phyloP scores from a whole-genome alignment of 2,888 invertebrate species.

The Neoscelio sp. region DNA sequence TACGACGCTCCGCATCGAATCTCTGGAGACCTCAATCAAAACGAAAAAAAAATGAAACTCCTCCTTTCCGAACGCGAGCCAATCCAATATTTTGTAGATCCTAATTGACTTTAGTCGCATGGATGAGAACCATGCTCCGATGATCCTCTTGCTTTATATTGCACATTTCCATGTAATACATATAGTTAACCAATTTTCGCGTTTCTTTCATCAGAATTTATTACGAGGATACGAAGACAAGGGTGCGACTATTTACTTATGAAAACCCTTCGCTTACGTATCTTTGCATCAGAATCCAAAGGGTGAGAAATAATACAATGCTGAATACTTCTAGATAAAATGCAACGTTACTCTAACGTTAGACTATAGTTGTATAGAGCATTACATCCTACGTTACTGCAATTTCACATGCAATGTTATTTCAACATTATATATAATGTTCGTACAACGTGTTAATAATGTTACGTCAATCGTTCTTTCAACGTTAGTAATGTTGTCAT shows the following conservation, averaged over 20 bases:
- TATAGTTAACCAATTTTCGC: slow-evolving; percentile 63
- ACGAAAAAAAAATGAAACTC: slow-evolving; percentile 79
- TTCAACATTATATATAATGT: too few species aligned
- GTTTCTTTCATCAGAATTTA: slow-evolving; percentile 40
- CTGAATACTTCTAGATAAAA: too few species aligned
- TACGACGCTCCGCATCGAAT: slow-evolving; percentile 69
- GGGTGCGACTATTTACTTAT: slow-evolving; percentile 28
- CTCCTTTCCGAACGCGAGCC: slow-evolving; percentile 69
- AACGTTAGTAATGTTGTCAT: too few species aligned
- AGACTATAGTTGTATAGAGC: too few species aligned
- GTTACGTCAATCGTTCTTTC: too few species aligned
- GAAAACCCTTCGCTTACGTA: slow-evolving; percentile 39
- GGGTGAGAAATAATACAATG: not conserved
- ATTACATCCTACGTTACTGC: too few species aligned
- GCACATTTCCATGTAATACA: slow-evolving; percentile 18
- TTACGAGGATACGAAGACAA: slow-evolving; percentile 20
- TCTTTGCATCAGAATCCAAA: not conserved
- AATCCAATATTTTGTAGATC: slow-evolving; percentile 74
- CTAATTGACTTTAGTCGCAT: slow-evolving; percentile 74
- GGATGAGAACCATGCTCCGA: slow-evolving; percentile 62
- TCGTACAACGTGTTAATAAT: too few species aligned
- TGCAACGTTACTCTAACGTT: too few species aligned
- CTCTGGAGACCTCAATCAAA: slow-evolving; percentile 81
- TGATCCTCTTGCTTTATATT: slow-evolving; percentile 64
- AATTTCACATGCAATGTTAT: too few species aligned